Percentiles rank a stretch among this genome's conserved stretches.
Conservation (phyloP, 2,113 vertebrate genomes). For the Hydrolagus affinis region DNA sequence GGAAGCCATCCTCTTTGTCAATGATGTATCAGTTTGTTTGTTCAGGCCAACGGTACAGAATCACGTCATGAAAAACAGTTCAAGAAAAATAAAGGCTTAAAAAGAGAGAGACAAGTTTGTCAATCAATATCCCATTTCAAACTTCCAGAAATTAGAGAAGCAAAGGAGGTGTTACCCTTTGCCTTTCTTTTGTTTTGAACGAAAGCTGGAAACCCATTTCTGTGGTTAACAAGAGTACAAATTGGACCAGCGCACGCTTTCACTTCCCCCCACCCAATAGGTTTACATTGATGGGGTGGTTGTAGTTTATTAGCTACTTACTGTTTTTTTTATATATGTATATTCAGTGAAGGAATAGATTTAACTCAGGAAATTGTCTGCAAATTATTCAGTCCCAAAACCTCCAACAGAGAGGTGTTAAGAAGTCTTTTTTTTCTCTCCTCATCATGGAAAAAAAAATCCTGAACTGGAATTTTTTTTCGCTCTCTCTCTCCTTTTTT, state of each 20-base stretch:
- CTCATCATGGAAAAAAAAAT: not conserved
- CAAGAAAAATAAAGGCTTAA: too few species aligned
- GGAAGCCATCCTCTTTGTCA: not conserved
- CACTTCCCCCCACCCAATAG: not conserved
- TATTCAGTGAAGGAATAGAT: not conserved
- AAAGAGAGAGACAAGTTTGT: too few species aligned
- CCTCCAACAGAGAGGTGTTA: not conserved
- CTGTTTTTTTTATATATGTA: not conserved
- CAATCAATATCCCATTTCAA: not conserved
- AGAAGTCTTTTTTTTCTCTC: not conserved
- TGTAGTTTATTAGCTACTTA: not conserved
- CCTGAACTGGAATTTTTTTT: constrained; percentile 26
- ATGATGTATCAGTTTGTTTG: not conserved
- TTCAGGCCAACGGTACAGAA: too few species aligned
- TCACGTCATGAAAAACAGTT: too few species aligned
- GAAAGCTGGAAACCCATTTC: too few species aligned
- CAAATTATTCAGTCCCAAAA: constrained; percentile 15
- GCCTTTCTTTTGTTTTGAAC: too few species aligned
- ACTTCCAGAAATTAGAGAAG: too few species aligned
- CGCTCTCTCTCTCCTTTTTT: too few species aligned
- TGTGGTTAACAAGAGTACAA: not conserved
- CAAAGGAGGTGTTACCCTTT: too few species aligned
- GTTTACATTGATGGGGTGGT: not conserved
- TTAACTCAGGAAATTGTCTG: not conserved
- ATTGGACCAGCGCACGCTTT: not conserved